Base-by-base conservation (phyloP, 2,888 invertebrate species). In the Volucella inflata region DNA sequence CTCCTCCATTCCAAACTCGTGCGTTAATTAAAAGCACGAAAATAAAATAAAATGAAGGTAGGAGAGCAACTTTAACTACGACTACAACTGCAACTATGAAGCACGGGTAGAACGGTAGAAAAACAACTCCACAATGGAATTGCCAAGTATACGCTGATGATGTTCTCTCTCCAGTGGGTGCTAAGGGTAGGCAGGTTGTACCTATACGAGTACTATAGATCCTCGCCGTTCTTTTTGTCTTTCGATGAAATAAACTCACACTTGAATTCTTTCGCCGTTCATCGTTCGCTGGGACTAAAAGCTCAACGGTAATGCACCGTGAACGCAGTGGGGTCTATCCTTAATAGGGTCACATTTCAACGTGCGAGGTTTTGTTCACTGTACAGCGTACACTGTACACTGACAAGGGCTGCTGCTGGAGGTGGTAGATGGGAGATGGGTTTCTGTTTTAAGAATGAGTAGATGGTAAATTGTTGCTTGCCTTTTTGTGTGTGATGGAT, bases 21-120 rank as follows among this genome's bases (percentile, higher is more conserved):
- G 74, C 76, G 84, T 75, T 67, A 84, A 84, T 84, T 84, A 80
- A 80, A 57, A 71, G 46, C 60, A 62, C 65, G 53, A 60, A 74
- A 74, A 83, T 74, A 46, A 74, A 85, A 70, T 71, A 57, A 65
- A 30, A 64, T 51, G 38, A 65, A 53, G 16, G 59, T 57, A 48
- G 16, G 3, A 11, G 42, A n/a, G 64, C 51, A 4, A 51, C 30
- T 30, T 6, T 21, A 21, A 21, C 21, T 30, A 30, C 30, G 30
- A 0, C 21, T 21, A 21, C 21, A 21, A 21, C 21, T 21, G 4
- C 21, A 21, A 21, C 21, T 21, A 21, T 21, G 21, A 21, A 21
- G 21, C 30, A 30, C 30, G 0, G 30, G 21, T 8, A 44, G 40
- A 48, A 14, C 11, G 75, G 46, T 50, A 55, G 57, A 57, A 46